Evolutionary conservation across 2,888 invertebrate genomes (phyloP).

Genomic region (Gari tellinella): DNA sequence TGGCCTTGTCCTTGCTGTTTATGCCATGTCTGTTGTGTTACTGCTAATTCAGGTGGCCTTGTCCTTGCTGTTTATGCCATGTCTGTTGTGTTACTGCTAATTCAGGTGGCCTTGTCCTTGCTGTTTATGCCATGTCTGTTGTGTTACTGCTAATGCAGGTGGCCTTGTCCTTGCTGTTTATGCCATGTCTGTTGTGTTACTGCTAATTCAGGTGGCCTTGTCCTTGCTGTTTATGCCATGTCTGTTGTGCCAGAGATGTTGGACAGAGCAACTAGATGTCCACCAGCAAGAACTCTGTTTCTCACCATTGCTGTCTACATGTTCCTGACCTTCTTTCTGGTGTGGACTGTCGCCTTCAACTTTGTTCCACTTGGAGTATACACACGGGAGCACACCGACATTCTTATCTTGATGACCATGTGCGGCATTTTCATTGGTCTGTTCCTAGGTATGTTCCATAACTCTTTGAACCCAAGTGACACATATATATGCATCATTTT

Average conservation of each 20-base stretch:
- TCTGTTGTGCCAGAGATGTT: slow-evolving; percentile 82
- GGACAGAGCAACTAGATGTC: slow-evolving; percentile 74
- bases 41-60: no score
- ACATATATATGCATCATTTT: no score
- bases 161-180: no score
- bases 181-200: no score
- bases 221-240: slow-evolving; percentile 79
- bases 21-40: no score
- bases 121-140: no score
- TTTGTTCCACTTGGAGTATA: slow-evolving; percentile 84
- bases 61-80: no score
- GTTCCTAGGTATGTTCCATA: slow-evolving; percentile 68
- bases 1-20: no score
- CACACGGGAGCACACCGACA: slow-evolving; percentile 83
- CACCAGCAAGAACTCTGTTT: slow-evolving; percentile 77
- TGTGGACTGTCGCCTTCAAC: slow-evolving; percentile 85
- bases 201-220: slow-evolving; percentile 75
- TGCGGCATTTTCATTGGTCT: slow-evolving; percentile 72
- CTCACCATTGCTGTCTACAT: slow-evolving; percentile 78
- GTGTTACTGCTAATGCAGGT: no score
- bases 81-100: no score
- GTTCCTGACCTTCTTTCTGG: slow-evolving; percentile 81
- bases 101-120: no score
- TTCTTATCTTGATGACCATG: slow-evolving; percentile 77
- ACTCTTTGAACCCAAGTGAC: no score